Base-by-base conservation (phyloP, 2,888 invertebrate species). In the Melieria omissa region DNA sequence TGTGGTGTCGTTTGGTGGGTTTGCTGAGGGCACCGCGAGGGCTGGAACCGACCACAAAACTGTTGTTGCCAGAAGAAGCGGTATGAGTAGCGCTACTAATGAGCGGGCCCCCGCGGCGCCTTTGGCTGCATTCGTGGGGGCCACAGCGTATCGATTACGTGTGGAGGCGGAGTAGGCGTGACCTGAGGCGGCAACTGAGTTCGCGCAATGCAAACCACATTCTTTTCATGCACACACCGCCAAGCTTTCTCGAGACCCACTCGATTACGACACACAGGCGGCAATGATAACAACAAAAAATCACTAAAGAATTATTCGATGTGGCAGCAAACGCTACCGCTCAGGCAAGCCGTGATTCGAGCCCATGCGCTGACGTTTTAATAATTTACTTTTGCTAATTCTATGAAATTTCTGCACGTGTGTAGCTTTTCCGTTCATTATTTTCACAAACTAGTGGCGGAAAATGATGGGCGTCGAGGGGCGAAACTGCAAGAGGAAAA, bases 41-140 rank as follows among this genome's bases (percentile, higher is more conserved):
- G 85, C 81, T 80, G 81, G 80, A 80, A 82, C 83, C 81, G 83
- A 80, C 77, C 80, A 81, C 73, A 80, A 70, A 71, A 71, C 44
- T 67, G 76, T 75, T 78, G 81, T 82, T 81, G 84, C 78, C 80
- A 83, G 78, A 75, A 86, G 80, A 79, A 86, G 80, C 80, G 84
- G 80, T 79, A 82, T 70, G 73, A 80, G 72, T 76, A 81, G 80
- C 76, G 82, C 80, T 74, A 79, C 72, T 75, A 82, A 77, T 78
- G 80, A 77, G 82, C 81, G 82, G 85, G 86, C 86, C 86, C 85
- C 86, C 86, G 86, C 86, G 86, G 85, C 85, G 85, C 86, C 85
- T 81, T 82, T 82, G 81, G 81, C 83, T 83, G 85, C 81, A 82
- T 82, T 80, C 85, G 83, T 84, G 86, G 86, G 86, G 86, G 85